These are phyloP conservation scores for Mimumesa dahlbomi DNA, from an alignment of 2,888 invertebrate genomes.

Conservation along the genomic window DNA sequence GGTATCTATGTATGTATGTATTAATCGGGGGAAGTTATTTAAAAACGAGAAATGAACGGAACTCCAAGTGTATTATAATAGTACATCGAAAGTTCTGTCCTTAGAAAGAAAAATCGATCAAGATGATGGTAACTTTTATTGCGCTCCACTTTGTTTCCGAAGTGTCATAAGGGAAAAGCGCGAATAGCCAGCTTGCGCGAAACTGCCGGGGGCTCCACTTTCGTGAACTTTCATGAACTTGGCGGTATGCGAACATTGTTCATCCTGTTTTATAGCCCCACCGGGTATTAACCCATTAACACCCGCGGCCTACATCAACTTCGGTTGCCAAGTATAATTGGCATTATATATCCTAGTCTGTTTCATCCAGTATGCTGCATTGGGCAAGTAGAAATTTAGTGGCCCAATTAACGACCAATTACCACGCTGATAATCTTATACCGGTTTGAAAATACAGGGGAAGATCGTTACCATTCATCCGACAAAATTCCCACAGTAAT, in stretches of 20 bases:
- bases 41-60: too few relatives aligned
- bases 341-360: constrained; percentile 49
- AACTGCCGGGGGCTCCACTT: constrained; percentile 46
- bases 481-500: too few relatives aligned
- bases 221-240: constrained; percentile 50
- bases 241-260: constrained; percentile 48
- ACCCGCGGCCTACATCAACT: constrained; percentile 49
- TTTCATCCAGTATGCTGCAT: constrained; percentile 49
- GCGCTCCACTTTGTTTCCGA: constrained; percentile 31
- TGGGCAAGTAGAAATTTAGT: constrained; percentile 48
- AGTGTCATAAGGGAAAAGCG: constrained; percentile 19
- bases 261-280: constrained; percentile 39
- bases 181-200: constrained; percentile 40
- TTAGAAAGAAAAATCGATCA: constrained; percentile 13
- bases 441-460: constrained; percentile 1
- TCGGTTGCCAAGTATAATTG: constrained; percentile 55
- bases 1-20: too few relatives aligned
- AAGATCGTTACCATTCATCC: background rate
- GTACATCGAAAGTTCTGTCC: too few relatives aligned
- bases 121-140: constrained; percentile 35
- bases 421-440: constrained; percentile 40
- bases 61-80: too few relatives aligned
- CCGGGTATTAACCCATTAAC: constrained; percentile 57
- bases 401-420: constrained; percentile 49
- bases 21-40: too few relatives aligned